These are phyloP conservation scores for Oxystoma pomonae DNA, from an alignment of 2,888 invertebrate species.

Conservation along the genomic window DNA sequence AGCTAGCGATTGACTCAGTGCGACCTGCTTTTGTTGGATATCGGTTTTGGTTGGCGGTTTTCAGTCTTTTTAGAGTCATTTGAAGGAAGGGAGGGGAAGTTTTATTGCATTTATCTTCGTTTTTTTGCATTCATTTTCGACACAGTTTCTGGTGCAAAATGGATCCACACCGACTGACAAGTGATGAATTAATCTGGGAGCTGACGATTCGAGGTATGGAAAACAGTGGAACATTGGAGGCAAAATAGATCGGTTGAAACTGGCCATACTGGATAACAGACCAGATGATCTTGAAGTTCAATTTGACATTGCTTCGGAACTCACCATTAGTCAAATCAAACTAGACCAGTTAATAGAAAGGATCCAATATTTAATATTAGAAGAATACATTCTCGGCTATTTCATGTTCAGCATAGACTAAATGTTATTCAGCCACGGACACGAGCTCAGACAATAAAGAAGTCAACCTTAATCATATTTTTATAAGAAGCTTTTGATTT, in stretches of 20 bases:
- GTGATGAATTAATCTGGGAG: not conserved
- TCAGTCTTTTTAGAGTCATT: too few relatives aligned
- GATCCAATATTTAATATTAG: not conserved
- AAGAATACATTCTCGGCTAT: not conserved
- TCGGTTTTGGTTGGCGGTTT: too few relatives aligned
- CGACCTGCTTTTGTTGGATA: too few relatives aligned
- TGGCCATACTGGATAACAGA: not conserved
- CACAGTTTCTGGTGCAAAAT: too few relatives aligned
- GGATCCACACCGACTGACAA: not conserved
- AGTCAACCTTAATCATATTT: not conserved
- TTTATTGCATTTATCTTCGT: too few relatives aligned
- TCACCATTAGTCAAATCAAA: not conserved
- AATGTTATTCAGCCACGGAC: not conserved
- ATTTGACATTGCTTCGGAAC: not conserved
- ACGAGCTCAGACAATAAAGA: not conserved
- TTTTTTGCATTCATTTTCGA: too few relatives aligned
- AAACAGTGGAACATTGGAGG: not conserved
- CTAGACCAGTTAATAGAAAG: not conserved
- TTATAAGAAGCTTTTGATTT: not conserved
- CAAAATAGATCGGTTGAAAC: not conserved
- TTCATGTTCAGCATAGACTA: not conserved
- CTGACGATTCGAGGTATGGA: not conserved
- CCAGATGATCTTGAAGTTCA: not conserved
- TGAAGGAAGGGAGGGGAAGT: too few relatives aligned
- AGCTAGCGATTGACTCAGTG: too few relatives aligned